Evolutionary conservation across 2,888 invertebrate genomes (phyloP).

Genomic region (Cephus pulcher): DNA sequence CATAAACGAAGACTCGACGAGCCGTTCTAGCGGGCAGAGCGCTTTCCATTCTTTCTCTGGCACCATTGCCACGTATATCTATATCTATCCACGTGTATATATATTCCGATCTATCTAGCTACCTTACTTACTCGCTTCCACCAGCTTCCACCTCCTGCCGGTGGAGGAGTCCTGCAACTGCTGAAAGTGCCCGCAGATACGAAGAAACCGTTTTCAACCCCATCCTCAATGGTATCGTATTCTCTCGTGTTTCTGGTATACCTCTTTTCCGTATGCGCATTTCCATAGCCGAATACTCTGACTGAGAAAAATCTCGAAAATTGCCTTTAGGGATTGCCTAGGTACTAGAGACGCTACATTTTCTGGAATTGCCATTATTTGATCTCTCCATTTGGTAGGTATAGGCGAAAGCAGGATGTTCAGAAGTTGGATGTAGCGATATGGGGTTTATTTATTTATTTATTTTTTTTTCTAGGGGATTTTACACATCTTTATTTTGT

Average conservation of each 20-base stretch:
- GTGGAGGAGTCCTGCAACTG: not conserved
- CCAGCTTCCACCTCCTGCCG: not conserved
- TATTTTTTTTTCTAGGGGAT: not conserved
- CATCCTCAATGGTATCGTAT: not conserved
- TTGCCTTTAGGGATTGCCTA: not conserved
- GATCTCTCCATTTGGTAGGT: not conserved
- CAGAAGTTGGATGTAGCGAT: no score
- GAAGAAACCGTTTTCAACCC: not conserved
- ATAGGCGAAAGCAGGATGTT: not conserved
- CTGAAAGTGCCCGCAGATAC: not conserved
- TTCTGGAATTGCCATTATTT: not conserved
- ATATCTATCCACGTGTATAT: no score
- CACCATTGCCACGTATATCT: not conserved
- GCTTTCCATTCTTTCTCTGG: slow-evolving; percentile 1
- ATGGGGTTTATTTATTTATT: no score
- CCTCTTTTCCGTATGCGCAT: not conserved
- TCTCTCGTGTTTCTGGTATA: not conserved
- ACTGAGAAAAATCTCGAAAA: not conserved
- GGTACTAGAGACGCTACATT: not conserved
- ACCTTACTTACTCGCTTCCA: not conserved
- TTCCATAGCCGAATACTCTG: not conserved
- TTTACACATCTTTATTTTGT: not conserved
- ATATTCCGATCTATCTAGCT: no score
- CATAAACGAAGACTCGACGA: slow-evolving; percentile 29
- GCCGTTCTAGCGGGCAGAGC: not conserved